phyloP scores from a whole-genome alignment of 2,888 invertebrate species.

The Drosophila gaucha region DNA sequence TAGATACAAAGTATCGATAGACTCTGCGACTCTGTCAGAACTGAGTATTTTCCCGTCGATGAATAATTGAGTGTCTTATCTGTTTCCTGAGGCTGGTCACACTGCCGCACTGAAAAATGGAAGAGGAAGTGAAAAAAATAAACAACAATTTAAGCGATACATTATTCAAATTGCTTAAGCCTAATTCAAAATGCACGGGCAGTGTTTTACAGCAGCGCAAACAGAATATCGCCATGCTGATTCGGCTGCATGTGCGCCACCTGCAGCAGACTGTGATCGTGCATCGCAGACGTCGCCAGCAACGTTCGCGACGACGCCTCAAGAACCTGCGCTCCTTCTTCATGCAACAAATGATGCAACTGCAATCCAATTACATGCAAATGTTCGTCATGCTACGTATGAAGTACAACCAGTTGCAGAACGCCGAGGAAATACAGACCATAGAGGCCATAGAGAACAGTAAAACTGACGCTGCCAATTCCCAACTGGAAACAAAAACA shows the following conservation, averaged over 20 bases:
- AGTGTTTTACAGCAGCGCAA: slow-evolving; percentile 29
- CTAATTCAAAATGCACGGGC: background rate
- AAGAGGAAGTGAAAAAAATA: slow-evolving; percentile 48
- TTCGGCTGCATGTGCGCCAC: slow-evolving; percentile 72
- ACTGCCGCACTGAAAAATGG: slow-evolving; percentile 36
- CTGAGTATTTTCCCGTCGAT: background rate
- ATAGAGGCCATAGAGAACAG: background rate
- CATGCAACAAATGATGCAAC: slow-evolving; percentile 75
- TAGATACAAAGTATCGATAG: slow-evolving; percentile 14
- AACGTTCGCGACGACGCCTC: slow-evolving; percentile 67
- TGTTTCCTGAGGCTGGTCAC: background rate
- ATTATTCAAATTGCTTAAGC: slow-evolving; percentile 36
- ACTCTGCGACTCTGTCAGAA: too few relatives aligned
- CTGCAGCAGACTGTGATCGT: slow-evolving; percentile 76
- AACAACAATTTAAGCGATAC: slow-evolving; percentile 40
- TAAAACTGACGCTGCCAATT: background rate
- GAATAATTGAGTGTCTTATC: background rate
- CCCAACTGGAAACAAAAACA: background rate
- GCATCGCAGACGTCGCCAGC: slow-evolving; percentile 73
- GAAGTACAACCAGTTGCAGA: slow-evolving; percentile 36
- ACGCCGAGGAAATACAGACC: background rate
- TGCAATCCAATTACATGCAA: slow-evolving; percentile 78
- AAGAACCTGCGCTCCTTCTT: slow-evolving; percentile 74
- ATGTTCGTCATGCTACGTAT: slow-evolving; percentile 60
- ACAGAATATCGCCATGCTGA: slow-evolving; percentile 49